phyloP scores from a whole-genome alignment of 2,113 vertebrate genomes.

The Alosa alosa region DNA sequence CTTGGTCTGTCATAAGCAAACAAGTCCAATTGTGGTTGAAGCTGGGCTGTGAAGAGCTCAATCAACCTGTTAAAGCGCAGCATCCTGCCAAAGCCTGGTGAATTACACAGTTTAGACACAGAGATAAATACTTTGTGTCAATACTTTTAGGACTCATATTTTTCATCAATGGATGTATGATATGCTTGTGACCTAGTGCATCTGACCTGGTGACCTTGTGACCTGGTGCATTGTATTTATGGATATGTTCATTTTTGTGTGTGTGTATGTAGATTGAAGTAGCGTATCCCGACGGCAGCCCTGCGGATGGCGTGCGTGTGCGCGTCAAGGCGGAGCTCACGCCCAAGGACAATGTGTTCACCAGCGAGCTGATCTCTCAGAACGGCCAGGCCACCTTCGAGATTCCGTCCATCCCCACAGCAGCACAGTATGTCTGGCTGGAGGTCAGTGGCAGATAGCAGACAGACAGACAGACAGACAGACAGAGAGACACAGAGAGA shows the following conservation, averaged over 20 bases:
- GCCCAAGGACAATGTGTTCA: conserved; percentile 86
- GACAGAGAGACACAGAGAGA: not conserved
- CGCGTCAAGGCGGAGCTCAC: conserved; percentile 88
- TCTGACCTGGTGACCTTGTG: too few relatives aligned
- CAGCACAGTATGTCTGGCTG: conserved; percentile 91
- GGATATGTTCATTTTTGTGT: not conserved
- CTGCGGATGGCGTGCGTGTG: conserved; percentile 81
- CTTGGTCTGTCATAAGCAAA: too few relatives aligned
- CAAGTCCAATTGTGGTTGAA: too few relatives aligned
- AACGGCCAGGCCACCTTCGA: conserved; percentile 83
- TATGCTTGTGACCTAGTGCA: too few relatives aligned
- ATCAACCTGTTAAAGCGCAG: too few relatives aligned
- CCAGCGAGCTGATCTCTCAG: conserved; percentile 78
- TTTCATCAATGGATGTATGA: too few relatives aligned
- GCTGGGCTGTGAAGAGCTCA: too few relatives aligned
- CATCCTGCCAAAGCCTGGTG: too few relatives aligned
- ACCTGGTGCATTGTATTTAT: not conserved
- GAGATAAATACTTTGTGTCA: too few relatives aligned
- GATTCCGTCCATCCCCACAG: conserved; percentile 88
- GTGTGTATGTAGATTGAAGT: conserved; percentile 79
- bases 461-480: not conserved
- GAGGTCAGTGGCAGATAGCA: conserved; percentile 77
- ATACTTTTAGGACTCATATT: too few relatives aligned
- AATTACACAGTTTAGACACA: too few relatives aligned
- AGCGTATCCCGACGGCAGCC: conserved; percentile 86